phyloP scores from a whole-genome alignment of 2,888 invertebrate species.

The Folsomia manolachei region DNA sequence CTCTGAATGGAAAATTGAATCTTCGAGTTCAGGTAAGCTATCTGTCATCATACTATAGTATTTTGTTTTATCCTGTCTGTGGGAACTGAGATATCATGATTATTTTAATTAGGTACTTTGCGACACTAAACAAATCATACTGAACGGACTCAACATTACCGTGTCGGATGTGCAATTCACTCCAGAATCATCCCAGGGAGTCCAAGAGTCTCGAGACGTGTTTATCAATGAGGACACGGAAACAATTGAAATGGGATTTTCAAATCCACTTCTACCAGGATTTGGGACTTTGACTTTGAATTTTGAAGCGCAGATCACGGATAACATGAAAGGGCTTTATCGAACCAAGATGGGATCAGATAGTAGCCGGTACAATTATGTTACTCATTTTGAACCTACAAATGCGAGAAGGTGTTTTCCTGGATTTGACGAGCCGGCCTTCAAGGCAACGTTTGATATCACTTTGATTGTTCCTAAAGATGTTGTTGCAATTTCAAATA shows the following conservation, averaged over 20 bases:
- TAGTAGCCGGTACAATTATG: slow-evolving; percentile 78
- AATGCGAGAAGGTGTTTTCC: slow-evolving; percentile 66
- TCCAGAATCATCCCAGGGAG: neutral
- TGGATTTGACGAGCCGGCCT: slow-evolving; percentile 64
- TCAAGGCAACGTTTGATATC: slow-evolving; percentile 92
- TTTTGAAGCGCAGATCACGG: slow-evolving; percentile 80
- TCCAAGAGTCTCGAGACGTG: slow-evolving; percentile 18
- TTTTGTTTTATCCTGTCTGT: too few species aligned
- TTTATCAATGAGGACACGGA: slow-evolving; percentile 61
- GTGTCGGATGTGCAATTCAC: slow-evolving; percentile 7
- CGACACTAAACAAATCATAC: slow-evolving; percentile 66
- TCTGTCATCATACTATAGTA: neutral
- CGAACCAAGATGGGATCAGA: slow-evolving; percentile 73
- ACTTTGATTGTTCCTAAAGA: slow-evolving; percentile 76
- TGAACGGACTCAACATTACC: slow-evolving; percentile 58
- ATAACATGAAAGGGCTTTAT: slow-evolving; percentile 91
- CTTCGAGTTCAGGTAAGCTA: slow-evolving; percentile 5
- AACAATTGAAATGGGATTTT: slow-evolving; percentile 67
- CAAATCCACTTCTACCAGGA: slow-evolving; percentile 61
- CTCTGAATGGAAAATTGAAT: neutral
- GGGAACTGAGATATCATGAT: too few species aligned
- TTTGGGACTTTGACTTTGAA: slow-evolving; percentile 61
- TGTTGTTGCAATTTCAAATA: slow-evolving; percentile 87
- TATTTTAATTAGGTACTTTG: slow-evolving; percentile 62
- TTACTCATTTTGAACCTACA: slow-evolving; percentile 87